Evolutionary conservation across 2,113 vertebrate genomes (phyloP), one percentile per base, ranked within the genome.

Genomic region (Piprites chloris): DNA sequence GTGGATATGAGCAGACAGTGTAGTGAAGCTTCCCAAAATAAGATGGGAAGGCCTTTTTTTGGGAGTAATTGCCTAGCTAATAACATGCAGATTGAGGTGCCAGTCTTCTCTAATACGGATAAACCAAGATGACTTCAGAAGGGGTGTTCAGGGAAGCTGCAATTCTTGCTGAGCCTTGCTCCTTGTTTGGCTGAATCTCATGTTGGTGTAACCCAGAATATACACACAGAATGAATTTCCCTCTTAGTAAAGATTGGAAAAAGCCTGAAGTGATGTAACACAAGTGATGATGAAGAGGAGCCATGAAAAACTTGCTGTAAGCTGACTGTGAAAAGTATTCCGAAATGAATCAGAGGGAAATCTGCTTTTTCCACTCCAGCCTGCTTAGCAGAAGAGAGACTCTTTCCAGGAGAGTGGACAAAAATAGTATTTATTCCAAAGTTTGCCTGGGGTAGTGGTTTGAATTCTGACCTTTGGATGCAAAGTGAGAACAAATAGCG

Each of bases 381-480:
- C 81, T 75, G 47, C 62, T 79, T 63, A 67, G 59, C 44, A 84
- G 53, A 78, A 84, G 35, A 47, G 68, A 77, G 62, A 49, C 89
- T 90, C 67, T 62, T 85, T 88, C 65, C 83, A 95, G 83, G 85
- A 90, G 73, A 86, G 47, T 33, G 61, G 35, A 46, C 95, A 97
- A 96, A 97, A 98, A 97, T 98, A 97, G 75, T 89, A 93, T 96
- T 97, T 96, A 86, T 69, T 97, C 85, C 87, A 66, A 59, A 89
- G 96, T 85, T 94, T 91, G 94, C 98, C 97, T 95, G 71, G 16
- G 96, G 97, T 97, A 94, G 88, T 86, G 72, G 86, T 96, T 98
- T 95, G 94, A 96, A 87, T 97, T 97, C 92, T 98, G 97, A 98
- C 98, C 97, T 98, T 98, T 97, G 98, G 97, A 97, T 93, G 77